These are phyloP conservation scores for Rhea pennata DNA, from an alignment of 2,113 vertebrate species.

Conservation along the genomic window DNA sequence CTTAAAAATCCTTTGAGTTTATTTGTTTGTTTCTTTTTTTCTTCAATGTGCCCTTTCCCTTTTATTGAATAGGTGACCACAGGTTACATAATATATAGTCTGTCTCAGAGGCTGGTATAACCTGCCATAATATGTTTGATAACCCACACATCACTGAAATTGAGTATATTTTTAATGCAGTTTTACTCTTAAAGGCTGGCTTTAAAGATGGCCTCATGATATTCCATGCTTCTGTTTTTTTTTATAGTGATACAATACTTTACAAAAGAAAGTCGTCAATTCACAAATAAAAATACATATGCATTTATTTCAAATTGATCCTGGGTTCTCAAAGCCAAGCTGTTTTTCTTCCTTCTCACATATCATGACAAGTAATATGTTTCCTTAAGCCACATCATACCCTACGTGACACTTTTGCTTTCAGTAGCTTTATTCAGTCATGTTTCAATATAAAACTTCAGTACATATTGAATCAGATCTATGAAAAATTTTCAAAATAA, in stretches of 20 bases:
- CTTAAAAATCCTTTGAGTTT: background rate
- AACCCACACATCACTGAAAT: background rate
- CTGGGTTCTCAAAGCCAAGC: background rate
- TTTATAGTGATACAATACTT: background rate
- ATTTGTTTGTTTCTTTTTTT: background rate
- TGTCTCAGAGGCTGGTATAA: background rate
- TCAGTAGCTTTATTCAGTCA: background rate
- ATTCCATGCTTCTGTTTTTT: background rate
- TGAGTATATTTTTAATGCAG: background rate
- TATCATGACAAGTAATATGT: background rate
- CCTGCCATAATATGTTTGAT: background rate
- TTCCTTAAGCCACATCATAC: background rate
- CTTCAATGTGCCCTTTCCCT: background rate
- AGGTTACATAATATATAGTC: background rate
- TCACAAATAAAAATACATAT: background rate
- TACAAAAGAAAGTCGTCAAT: background rate
- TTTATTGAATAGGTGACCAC: background rate
- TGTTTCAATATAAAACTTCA: background rate
- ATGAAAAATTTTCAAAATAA: background rate
- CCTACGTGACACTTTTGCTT: background rate
- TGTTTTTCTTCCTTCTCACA: background rate
- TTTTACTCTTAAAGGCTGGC: background rate
- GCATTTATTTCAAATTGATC: background rate
- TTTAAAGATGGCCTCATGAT: background rate
- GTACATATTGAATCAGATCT: background rate